Evolutionary conservation across 1,140 invertebrate species (phyloP), one percentile per base, ranked within the genome.

Genomic region (Medauroidea extradentata): DNA sequence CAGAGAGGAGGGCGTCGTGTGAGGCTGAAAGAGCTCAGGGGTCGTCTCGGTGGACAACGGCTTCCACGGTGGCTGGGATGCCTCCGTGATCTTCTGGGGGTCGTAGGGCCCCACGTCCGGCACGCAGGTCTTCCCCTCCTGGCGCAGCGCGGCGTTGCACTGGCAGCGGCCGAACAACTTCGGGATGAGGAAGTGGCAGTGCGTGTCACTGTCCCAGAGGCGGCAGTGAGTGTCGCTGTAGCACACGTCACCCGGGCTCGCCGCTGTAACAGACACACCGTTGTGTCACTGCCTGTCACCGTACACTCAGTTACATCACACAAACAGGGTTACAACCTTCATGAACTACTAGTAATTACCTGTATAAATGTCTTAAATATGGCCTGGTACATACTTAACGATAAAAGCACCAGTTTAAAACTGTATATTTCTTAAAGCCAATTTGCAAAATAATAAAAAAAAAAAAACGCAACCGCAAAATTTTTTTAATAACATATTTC

Each of bases 221-320:
- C 84, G 83, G 71, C 93, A 95, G 70, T 94, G 91, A 43, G 86
- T 85, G 69, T 94, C 89, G 67, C 88, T 92, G 73, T 93, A 92
- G 70, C 93, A 95, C n/a, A 93, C 87, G 60, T 92, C 85, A 46
- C 89, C 89, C 18, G 90, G 82, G 69, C 84, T 85, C n/a, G 91
- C 89, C 65, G 90, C 92, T 95, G 77, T 48, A 83, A 80, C 57
- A 60, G 63, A 62, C 65, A 67, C 11, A 51, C 16, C 13, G n/a
- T n/a, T n/a, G n/a, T n/a, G n/a, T n/a, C n/a, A n/a, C n/a, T n/a
- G n/a, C n/a, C n/a, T n/a, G n/a, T n/a, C n/a, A n/a, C n/a, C n/a
- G n/a, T n/a, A n/a, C n/a, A n/a, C n/a, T n/a, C n/a, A n/a, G n/a
- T n/a, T n/a, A n/a, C n/a, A n/a, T n/a, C n/a, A n/a, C n/a, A n/a